Evolutionary conservation across 2,888 invertebrate species (phyloP).

Genomic region (Cynaeus angustus): DNA sequence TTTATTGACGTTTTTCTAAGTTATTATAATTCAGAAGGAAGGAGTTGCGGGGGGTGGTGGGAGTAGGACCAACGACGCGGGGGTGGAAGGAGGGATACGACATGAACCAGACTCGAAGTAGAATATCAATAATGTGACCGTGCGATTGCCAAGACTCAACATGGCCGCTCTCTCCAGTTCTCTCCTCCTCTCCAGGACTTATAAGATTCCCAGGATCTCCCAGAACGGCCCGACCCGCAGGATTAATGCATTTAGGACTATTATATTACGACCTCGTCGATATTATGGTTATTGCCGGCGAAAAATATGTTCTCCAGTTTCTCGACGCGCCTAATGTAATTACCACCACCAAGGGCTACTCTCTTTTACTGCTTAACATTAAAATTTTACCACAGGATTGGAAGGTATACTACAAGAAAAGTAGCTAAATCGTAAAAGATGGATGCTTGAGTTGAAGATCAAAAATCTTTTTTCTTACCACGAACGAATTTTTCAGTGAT

Average conservation of each 20-base stretch:
- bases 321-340: slow-evolving; percentile 44
- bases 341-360: slow-evolving; percentile 32
- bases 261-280: slow-evolving; percentile 55
- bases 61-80: slow-evolving; percentile 47
- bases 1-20: slow-evolving; percentile 62
- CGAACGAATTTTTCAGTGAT: no score
- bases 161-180: slow-evolving; percentile 62
- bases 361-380: slow-evolving; percentile 14
- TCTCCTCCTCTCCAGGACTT: slow-evolving; percentile 54
- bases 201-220: slow-evolving; percentile 58
- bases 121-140: slow-evolving; percentile 72
- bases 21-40: slow-evolving; percentile 61
- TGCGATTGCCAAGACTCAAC: slow-evolving; percentile 69
- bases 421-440: no score
- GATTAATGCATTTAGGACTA: slow-evolving; percentile 58
- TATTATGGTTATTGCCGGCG: slow-evolving; percentile 48
- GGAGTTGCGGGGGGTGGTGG: slow-evolving; percentile 52
- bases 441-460: no score
- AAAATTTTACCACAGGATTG: neutral
- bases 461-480: no score
- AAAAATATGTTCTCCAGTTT: slow-evolving; percentile 51
- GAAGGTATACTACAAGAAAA: no score
- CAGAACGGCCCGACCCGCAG: slow-evolving; percentile 55
- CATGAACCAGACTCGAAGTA: slow-evolving; percentile 70
- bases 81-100: slow-evolving; percentile 61